A percentile compares a stretch with the other conserved stretches of the same genome.
These are phyloP conservation scores for Pelochelys cantorii DNA, from an alignment of 2,797 vertebrate species.

Conservation along the genomic window DNA sequence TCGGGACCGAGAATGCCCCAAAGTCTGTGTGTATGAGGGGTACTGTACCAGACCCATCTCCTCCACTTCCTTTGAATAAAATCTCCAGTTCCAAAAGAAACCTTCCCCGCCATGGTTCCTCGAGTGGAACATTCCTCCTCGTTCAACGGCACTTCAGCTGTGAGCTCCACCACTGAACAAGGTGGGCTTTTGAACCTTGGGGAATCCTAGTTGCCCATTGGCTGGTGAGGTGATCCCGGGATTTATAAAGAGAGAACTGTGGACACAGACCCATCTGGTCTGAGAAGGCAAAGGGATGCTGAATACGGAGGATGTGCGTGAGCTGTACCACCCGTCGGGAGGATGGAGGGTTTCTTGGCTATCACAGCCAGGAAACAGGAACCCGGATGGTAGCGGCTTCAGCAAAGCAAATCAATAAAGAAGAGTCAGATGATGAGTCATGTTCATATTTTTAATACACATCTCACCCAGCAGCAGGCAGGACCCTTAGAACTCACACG, in stretches of 20 bases:
- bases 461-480: neutral
- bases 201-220: neutral
- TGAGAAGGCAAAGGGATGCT: neutral
- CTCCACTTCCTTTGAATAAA: neutral
- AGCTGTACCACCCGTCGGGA: neutral
- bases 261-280: neutral
- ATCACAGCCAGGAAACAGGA: neutral
- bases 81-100: neutral
- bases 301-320: neutral
- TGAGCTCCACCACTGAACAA: neutral
- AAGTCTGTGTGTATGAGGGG: neutral
- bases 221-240: neutral
- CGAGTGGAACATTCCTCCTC: neutral
- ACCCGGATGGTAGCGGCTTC: neutral
- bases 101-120: neutral
- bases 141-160: neutral
- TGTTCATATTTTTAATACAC: neutral
- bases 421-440: neutral
- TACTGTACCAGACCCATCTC: neutral
- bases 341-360: neutral
- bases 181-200: neutral
- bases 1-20: neutral
- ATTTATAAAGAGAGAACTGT: neutral
- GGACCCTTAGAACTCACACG: neutral
- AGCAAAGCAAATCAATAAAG: neutral